Percentiles rank a stretch among this genome's conserved stretches.
Evolutionary conservation across 1,140 invertebrate species (phyloP).

Genomic region (Nephotettix cincticeps): DNA sequence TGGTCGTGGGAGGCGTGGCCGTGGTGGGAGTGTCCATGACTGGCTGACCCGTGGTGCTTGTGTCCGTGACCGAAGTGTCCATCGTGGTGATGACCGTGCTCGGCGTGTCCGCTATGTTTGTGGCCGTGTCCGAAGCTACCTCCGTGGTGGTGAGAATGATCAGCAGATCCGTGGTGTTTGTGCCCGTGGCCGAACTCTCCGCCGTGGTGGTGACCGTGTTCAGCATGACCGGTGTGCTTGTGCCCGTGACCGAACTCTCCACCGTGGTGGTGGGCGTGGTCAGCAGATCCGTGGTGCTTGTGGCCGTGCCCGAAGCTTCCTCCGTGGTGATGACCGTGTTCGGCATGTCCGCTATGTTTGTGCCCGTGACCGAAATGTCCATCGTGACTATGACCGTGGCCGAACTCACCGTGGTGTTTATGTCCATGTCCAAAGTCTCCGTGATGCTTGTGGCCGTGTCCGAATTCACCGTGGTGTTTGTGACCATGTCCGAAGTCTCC

Average conservation of each 20-base stretch:
- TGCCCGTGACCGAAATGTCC: slow-evolving; percentile 16
- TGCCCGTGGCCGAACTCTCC: slow-evolving; percentile 18
- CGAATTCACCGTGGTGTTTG: background rate
- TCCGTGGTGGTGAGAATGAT: slow-evolving; percentile 4
- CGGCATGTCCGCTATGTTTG: slow-evolving; percentile 10
- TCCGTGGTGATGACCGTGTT: slow-evolving; percentile 1
- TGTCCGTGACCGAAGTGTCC: slow-evolving; percentile 1
- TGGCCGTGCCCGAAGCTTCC: slow-evolving; percentile 16
- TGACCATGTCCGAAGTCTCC: slow-evolving; percentile 2
- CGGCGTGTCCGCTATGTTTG: slow-evolving; percentile 7
- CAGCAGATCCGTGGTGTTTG: slow-evolving; percentile 16
- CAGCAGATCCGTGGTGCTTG: slow-evolving; percentile 12
- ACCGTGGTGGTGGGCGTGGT: slow-evolving; percentile 19
- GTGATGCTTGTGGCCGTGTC: background rate
- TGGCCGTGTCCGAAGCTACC: slow-evolving; percentile 16
- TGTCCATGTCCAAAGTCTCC: slow-evolving; percentile 1
- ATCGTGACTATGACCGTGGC: slow-evolving; percentile 7
- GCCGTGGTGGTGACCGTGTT: slow-evolving; percentile 9
- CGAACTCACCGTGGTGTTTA: background rate
- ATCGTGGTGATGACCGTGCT: slow-evolving; percentile 1
- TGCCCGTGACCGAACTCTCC: slow-evolving; percentile 22
- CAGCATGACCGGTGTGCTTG: slow-evolving; percentile 5
- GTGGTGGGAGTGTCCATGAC: background rate
- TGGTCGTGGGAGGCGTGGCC: background rate
- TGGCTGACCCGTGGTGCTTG: background rate